Conservation (phyloP, 2,113 vertebrate genomes). For the Atractosteus spatula region DNA sequence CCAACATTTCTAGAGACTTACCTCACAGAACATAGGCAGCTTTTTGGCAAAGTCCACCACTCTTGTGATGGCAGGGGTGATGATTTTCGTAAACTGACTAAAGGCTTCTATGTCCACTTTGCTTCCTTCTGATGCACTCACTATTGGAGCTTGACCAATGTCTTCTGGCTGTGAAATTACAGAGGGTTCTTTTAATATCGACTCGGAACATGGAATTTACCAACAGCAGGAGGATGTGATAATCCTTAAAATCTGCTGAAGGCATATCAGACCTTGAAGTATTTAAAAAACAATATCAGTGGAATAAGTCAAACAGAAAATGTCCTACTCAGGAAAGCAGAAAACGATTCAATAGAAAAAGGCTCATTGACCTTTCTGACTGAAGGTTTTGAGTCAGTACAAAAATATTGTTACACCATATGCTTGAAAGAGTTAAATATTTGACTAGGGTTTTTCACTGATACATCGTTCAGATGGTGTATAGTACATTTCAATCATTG, state of each 20-base stretch:
- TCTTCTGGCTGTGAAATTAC: constrained; percentile 81
- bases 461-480: not conserved
- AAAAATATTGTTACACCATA: not conserved
- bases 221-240: constrained; percentile 20
- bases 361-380: too few species aligned
- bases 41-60: constrained; percentile 99
- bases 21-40: constrained; percentile 99
- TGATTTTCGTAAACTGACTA: constrained; percentile 99
- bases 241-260: not conserved
- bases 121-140: constrained; percentile 86
- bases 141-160: constrained; percentile 89
- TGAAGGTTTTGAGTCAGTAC: not conserved
- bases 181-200: constrained; percentile 17
- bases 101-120: constrained; percentile 99
- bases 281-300: too few species aligned
- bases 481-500: not conserved
- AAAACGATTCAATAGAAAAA: too few species aligned
- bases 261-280: too few species aligned
- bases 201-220: not conserved
- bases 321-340: too few species aligned
- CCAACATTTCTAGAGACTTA: constrained; percentile 45
- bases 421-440: constrained; percentile 11
- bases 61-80: constrained; percentile 98
- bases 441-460: constrained; percentile 38
- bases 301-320: too few species aligned